phyloP scores from a whole-genome alignment of 1,140 invertebrate genomes.

The Tachypleus tridentatus region DNA sequence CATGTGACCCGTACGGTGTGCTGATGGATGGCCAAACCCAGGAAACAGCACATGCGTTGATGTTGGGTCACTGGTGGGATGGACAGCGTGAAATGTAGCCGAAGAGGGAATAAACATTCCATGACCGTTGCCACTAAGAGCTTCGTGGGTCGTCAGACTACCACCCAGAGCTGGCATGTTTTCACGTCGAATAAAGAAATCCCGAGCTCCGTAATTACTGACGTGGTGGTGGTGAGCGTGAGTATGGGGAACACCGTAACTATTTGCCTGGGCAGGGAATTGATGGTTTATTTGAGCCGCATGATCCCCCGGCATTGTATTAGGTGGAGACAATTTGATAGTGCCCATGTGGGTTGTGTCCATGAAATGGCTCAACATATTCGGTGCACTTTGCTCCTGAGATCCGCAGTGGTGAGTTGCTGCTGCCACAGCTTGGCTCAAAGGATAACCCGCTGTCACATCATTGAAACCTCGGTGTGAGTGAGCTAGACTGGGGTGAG shows the following conservation, averaged over 20 bases:
- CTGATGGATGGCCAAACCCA: conserved; percentile 31
- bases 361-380: conserved; percentile 66
- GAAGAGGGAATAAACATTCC: conserved; percentile 48
- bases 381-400: conserved; percentile 16
- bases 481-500: not conserved
- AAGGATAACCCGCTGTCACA: conserved; percentile 14
- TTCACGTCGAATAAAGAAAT: conserved; percentile 57
- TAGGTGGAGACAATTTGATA: conserved; percentile 59
- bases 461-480: conserved; percentile 10
- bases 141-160: conserved; percentile 27
- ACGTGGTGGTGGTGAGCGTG: conserved; percentile 46
- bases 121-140: conserved; percentile 24
- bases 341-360: conserved; percentile 53
- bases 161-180: conserved; percentile 25
- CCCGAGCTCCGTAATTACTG: conserved; percentile 53
- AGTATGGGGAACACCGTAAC: conserved; percentile 36
- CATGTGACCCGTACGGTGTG: conserved; percentile 6
- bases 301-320: conserved; percentile 32
- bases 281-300: conserved; percentile 29
- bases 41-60: conserved; percentile 26
- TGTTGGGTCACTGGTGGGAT: conserved; percentile 36
- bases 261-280: conserved; percentile 38
- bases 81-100: conserved; percentile 39
- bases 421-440: conserved; percentile 3
- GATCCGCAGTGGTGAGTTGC: conserved; percentile 13